Conservation (phyloP, 1,140 invertebrate species). For the Listronotus oregonensis region DNA sequence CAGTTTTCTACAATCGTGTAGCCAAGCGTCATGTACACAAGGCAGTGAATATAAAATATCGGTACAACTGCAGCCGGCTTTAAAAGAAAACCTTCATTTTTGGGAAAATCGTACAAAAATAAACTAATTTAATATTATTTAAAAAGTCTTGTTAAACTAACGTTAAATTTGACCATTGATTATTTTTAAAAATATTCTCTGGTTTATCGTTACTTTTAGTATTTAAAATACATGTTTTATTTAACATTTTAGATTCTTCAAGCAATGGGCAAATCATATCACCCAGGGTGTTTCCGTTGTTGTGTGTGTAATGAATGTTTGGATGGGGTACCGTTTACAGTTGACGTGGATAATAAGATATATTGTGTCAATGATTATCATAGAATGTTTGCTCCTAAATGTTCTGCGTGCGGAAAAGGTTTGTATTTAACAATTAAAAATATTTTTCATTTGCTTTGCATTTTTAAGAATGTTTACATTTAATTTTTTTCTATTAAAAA, state of each 20-base stretch:
- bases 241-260: slow-evolving; percentile 81
- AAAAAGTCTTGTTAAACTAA: no score
- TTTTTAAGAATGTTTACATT: background rate
- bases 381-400: slow-evolving; percentile 96
- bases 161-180: no score
- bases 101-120: no score
- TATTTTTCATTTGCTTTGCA: background rate
- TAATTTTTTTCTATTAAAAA: background rate
- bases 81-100: no score
- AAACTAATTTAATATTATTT: no score
- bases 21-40: no score
- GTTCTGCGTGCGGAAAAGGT: slow-evolving; percentile 94
- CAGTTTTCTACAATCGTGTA: no score
- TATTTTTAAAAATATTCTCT: no score
- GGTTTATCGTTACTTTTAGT: no score
- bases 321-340: slow-evolving; percentile 97
- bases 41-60: no score
- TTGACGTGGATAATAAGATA: slow-evolving; percentile 97
- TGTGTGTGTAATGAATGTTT: slow-evolving; percentile 97
- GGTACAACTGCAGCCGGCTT: no score
- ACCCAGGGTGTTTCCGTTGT: slow-evolving; percentile 98
- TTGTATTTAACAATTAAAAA: slow-evolving; percentile 12
- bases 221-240: no score
- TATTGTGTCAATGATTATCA: slow-evolving; percentile 99
- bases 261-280: slow-evolving; percentile 99